A percentile compares a stretch with the other conserved stretches of the same genome.
Conservation (phyloP, 2,888 invertebrate genomes). For the Diarsia brunnea region DNA sequence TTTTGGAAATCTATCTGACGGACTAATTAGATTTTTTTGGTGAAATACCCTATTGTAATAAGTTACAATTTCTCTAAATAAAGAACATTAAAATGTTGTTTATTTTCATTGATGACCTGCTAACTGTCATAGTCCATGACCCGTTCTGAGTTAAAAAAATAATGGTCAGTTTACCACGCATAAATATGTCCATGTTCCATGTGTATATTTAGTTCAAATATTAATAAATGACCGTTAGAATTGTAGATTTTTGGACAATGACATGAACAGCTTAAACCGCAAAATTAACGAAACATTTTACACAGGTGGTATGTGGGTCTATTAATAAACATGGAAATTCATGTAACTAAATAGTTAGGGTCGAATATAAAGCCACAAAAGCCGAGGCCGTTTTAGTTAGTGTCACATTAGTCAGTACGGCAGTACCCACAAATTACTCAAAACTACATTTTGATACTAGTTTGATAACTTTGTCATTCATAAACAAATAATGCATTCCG, state of each 20-base stretch:
- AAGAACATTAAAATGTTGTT: too few species aligned
- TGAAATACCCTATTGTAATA: too few species aligned
- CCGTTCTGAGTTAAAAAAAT: too few species aligned
- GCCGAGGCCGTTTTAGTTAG: slow-evolving; percentile 39
- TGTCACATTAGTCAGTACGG: slow-evolving; percentile 17
- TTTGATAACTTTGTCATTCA: not conserved
- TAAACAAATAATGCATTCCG: too few species aligned
- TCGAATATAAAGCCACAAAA: slow-evolving; percentile 48
- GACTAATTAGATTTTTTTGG: too few species aligned
- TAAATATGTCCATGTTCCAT: too few species aligned
- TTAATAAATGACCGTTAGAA: not conserved
- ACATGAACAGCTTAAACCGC: not conserved
- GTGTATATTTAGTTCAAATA: slow-evolving; percentile 9
- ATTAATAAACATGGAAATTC: not conserved
- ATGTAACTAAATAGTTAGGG: slow-evolving; percentile 8
- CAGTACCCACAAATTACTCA: slow-evolving; percentile 12
- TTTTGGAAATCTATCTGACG: too few species aligned
- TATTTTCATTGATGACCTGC: too few species aligned
- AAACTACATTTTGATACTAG: not conserved
- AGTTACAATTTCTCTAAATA: too few species aligned
- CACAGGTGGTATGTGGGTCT: slow-evolving; percentile 2
- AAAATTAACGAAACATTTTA: slow-evolving; percentile 8
- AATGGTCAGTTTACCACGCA: too few species aligned
- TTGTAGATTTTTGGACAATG: not conserved
- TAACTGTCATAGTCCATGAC: too few species aligned